These are phyloP conservation scores for Celastrina argiolus DNA, from an alignment of 2,888 invertebrate species.

Conservation along the genomic window DNA sequence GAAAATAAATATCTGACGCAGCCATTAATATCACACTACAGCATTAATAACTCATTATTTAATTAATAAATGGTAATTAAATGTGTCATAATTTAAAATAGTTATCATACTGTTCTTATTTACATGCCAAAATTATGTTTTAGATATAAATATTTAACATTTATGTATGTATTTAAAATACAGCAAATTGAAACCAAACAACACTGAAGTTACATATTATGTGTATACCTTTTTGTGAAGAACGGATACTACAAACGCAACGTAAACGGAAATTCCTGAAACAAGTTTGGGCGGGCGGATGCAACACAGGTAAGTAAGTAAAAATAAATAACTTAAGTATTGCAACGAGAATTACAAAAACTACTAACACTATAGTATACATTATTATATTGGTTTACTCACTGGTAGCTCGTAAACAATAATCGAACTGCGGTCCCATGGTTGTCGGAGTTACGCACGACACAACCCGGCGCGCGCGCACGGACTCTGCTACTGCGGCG, in stretches of 20 bases:
- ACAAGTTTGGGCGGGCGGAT: conserved; percentile 22
- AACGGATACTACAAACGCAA: neutral
- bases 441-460: conserved; percentile 48
- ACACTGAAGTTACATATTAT: too few species aligned
- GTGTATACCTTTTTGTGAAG: neutral
- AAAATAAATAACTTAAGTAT: too few species aligned
- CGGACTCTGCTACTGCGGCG: conserved; percentile 52
- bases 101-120: neutral
- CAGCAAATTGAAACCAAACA: too few species aligned
- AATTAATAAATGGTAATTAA: neutral
- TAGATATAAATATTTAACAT: neutral
- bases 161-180: too few species aligned
- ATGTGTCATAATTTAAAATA: neutral
- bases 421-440: conserved; percentile 75
- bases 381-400: conserved; percentile 41
- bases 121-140: neutral
- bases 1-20: neutral
- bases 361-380: conserved; percentile 10
- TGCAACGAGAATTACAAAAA: neutral
- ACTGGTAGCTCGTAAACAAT: conserved; percentile 71
- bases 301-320: neutral
- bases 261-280: conserved; percentile 13
- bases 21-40: neutral
- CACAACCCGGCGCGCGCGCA: conserved; percentile 68
- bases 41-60: neutral